Evolutionary conservation across 2,888 invertebrate genomes (phyloP), one percentile per base, ranked within the genome.

Genomic region (Carcina quercana): DNA sequence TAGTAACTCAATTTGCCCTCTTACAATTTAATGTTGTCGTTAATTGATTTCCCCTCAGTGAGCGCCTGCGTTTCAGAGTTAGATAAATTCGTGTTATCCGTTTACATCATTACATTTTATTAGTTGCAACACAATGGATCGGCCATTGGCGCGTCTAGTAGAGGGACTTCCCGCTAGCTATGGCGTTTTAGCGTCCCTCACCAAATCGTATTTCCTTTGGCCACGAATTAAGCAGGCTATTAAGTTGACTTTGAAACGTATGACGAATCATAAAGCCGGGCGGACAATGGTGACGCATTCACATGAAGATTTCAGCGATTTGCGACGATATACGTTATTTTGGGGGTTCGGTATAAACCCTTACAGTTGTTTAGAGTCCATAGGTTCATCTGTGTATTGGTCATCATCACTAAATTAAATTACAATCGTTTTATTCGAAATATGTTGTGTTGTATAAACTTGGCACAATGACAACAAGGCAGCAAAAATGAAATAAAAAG

Each of bases 81-180:
- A 75, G 70, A 79, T 78, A 73, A 74, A 79, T 79, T 76, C 69
- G 65, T 68, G 74, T 71, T 82, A 80, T 82, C 79, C 79, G 78
- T 80, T 83, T 82, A 82, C 79, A 79, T 76, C 79, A 82, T 82
- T 80, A 80, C 79, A 79, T 82, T 82, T 82, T 82, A 83, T 80
- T 80, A 79, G 74, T 68, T 66, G 66, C 66, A 68, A 70, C 60
- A 79, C 78, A 82, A 82, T 73, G 50, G 68, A 45, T 47, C 47
- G 45, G 58, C 65, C 53, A 65, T 70, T 56, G 61, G 66, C 58
- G 60, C 56, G 59, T 65, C 60, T 59, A 51, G 44, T 60, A 64
- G 65, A 76, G 78, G 67, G 71, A 72, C 65, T 71, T 72, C 72
- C 74, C 67, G 65, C 55, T 56, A 50, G 51, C 60, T 56, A 61